These are phyloP conservation scores for Heterochromis multidens DNA, from an alignment of 2,113 vertebrate species.

Conservation along the genomic window DNA sequence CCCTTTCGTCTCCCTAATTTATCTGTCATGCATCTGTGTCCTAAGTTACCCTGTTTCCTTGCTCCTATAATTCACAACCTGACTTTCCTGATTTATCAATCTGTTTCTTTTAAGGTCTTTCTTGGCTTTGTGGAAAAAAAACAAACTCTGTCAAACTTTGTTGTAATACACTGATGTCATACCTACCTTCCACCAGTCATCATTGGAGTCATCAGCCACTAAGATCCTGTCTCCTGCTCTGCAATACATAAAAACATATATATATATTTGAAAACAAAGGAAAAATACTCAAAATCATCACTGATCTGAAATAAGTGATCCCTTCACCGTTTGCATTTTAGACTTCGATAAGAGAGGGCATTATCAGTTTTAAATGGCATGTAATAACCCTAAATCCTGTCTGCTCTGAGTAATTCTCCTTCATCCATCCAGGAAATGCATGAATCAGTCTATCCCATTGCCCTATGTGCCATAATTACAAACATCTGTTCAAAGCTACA, in stretches of 20 bases:
- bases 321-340: background rate
- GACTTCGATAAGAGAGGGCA: background rate
- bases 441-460: constrained; percentile 37
- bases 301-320: background rate
- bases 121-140: background rate
- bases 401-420: constrained; percentile 11
- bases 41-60: background rate
- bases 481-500: constrained; percentile 39
- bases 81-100: constrained; percentile 26
- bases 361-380: background rate
- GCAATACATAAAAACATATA: background rate
- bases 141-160: background rate
- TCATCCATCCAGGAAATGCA: constrained; percentile 38
- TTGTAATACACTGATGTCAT: background rate
- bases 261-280: background rate
- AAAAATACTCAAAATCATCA: background rate
- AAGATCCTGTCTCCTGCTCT: constrained; percentile 94
- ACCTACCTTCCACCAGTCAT: constrained; percentile 97
- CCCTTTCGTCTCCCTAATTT: constrained; percentile 41
- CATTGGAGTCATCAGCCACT: constrained; percentile 89
- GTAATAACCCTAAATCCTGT: background rate
- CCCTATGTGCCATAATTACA: constrained; percentile 31
- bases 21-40: constrained; percentile 19
- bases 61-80: constrained; percentile 20
- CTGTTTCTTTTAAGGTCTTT: background rate